Evolutionary conservation across 2,888 invertebrate species (phyloP).

Genomic region (Polydrusus pterygomalis): DNA sequence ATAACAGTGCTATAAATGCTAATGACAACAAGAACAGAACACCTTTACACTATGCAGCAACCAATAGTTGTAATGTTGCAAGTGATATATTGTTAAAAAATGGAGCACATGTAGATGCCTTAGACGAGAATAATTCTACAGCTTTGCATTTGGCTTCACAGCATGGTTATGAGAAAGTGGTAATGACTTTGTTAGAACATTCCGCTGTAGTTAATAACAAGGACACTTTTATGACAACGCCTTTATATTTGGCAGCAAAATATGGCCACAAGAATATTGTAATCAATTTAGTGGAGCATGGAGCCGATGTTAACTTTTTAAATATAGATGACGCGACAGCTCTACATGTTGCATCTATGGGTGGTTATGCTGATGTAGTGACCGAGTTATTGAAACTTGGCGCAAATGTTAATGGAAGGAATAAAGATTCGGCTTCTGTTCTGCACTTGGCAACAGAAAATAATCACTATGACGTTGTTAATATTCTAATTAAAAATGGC

Average conservation of each 20-base stretch:
- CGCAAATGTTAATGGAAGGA: neutral
- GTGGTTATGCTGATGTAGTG: neutral
- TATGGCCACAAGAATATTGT: neutral
- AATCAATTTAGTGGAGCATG: neutral
- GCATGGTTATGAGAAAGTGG: constrained; percentile 1
- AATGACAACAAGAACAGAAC: neutral
- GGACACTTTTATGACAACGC: constrained; percentile 1
- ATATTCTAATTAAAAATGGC: neutral
- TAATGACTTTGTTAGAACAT: constrained; percentile 2
- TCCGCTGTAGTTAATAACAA: constrained; percentile 8
- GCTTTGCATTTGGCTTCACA: constrained; percentile 19
- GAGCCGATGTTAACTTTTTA: neutral
- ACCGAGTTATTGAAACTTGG: neutral
- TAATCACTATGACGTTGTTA: constrained; percentile 11
- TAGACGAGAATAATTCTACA: neutral
- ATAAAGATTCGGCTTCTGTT: neutral
- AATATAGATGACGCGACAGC: neutral
- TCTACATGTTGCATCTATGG: constrained; percentile 4
- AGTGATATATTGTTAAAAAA: neutral
- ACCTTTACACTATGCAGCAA: constrained; percentile 5
- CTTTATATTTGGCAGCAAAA: constrained; percentile 17
- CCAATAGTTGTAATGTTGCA: neutral
- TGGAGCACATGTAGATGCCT: neutral
- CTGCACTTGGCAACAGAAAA: constrained; percentile 13
- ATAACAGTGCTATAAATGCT: neutral